Percentiles rank a stretch among this genome's conserved stretches.
These are phyloP conservation scores for Tympanoctomys barrerae DNA, from an alignment of 2,797 vertebrate genomes.

Conservation along the genomic window DNA sequence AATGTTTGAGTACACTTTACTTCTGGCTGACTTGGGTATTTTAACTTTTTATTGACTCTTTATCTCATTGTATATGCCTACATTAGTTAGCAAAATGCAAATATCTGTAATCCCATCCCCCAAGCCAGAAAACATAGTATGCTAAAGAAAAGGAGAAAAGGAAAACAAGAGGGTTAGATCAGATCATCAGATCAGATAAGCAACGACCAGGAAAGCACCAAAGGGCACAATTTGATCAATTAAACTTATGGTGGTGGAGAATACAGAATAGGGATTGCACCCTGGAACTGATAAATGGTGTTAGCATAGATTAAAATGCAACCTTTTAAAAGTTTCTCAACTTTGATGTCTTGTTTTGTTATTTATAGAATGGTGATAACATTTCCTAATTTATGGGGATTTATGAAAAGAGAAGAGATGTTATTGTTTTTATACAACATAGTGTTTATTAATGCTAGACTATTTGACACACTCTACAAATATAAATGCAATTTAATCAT, in stretches of 20 bases:
- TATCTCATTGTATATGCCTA: neutral
- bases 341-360: neutral
- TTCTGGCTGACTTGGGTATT: conserved; percentile 1
- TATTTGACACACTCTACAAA: neutral
- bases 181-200: neutral
- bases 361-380: neutral
- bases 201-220: neutral
- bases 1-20: neutral
- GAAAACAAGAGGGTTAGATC: neutral
- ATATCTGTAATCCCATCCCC: neutral
- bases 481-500: neutral
- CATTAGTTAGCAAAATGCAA: neutral
- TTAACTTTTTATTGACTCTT: neutral
- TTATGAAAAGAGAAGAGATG: conserved; percentile 19
- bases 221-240: neutral
- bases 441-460: neutral
- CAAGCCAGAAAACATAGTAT: neutral
- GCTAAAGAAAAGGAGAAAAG: neutral
- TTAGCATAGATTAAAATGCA: neutral
- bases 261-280: neutral
- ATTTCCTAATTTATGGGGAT: neutral
- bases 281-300: neutral
- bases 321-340: neutral
- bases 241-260: neutral
- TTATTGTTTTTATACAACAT: conserved; percentile 9